Evolutionary conservation across 1,140 invertebrate species (phyloP).

Genomic region (Drosophila nebulosa): DNA sequence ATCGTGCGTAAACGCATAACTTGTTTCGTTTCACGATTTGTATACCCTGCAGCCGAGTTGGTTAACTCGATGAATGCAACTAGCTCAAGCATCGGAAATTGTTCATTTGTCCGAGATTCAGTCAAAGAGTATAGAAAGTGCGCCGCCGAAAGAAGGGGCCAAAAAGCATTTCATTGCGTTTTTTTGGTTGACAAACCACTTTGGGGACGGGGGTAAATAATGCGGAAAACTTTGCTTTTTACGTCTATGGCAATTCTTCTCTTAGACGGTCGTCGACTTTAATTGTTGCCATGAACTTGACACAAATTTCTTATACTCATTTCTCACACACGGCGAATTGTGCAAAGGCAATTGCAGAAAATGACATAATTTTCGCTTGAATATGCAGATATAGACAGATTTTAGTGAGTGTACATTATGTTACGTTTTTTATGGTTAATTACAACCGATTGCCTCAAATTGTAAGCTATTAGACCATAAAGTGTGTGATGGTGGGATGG

Average conservation of each 20-base stretch:
- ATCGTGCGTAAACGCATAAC: slow-evolving; percentile 72
- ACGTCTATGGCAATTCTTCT: slow-evolving; percentile 15
- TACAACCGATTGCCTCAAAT: slow-evolving; percentile 50
- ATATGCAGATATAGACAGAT: slow-evolving; percentile 16
- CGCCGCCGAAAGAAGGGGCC: no score
- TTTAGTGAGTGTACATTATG: not conserved
- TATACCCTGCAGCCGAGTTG: not conserved
- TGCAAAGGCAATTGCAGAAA: slow-evolving; percentile 54
- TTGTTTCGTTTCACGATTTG: slow-evolving; percentile 36
- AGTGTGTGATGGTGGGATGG: not conserved
- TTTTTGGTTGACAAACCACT: slow-evolving; percentile 7
- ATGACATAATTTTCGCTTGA: slow-evolving; percentile 39
- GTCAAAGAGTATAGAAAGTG: not conserved
- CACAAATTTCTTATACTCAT: slow-evolving; percentile 39
- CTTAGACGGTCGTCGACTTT: slow-evolving; percentile 27
- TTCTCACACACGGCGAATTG: slow-evolving; percentile 22
- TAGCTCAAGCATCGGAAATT: no score
- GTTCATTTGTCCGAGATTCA: no score
- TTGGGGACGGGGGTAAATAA: no score
- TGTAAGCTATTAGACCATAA: slow-evolving; percentile 33
- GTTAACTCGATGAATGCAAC: not conserved
- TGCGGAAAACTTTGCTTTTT: slow-evolving; percentile 16
- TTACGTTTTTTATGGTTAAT: slow-evolving; percentile 29
- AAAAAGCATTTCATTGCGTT: not conserved
- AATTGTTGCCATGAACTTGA: slow-evolving; percentile 51